Evolutionary conservation across 1,140 invertebrate species (phyloP).

Genomic region (Bombus impatiens): DNA sequence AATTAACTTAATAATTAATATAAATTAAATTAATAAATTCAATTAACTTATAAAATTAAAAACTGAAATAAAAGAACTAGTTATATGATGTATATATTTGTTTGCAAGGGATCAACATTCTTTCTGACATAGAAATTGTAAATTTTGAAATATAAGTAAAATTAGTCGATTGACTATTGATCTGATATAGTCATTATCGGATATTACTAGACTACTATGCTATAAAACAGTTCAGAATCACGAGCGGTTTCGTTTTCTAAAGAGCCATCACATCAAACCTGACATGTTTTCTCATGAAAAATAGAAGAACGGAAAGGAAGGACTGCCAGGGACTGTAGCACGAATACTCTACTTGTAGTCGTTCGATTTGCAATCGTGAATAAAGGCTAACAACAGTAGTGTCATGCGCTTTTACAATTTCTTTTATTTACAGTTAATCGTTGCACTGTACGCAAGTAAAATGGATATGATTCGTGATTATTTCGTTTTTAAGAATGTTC

Average conservation of each 20-base stretch:
- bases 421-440: slow-evolving; percentile 39
- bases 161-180: no score
- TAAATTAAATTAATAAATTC: no score
- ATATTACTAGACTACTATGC: background rate
- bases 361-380: background rate
- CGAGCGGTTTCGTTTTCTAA: slow-evolving; percentile 5
- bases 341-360: slow-evolving; percentile 3
- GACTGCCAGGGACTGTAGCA: background rate
- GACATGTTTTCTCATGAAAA: slow-evolving; percentile 29
- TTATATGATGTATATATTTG: background rate
- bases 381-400: background rate
- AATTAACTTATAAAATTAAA: background rate
- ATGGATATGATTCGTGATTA: slow-evolving; percentile 60
- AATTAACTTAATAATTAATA: no score
- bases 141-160: no score
- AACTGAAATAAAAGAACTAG: background rate
- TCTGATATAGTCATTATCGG: background rate
- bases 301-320: background rate
- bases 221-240: slow-evolving; percentile 15
- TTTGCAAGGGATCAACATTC: background rate
- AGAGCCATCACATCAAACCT: slow-evolving; percentile 30
- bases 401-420: slow-evolving; percentile 34
- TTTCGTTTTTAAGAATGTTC: slow-evolving; percentile 56
- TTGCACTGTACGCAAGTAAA: slow-evolving; percentile 7
- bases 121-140: background rate